Base-by-base conservation (phyloP, 2,797 vertebrate species). In the Arctocebus calabarensis region DNA sequence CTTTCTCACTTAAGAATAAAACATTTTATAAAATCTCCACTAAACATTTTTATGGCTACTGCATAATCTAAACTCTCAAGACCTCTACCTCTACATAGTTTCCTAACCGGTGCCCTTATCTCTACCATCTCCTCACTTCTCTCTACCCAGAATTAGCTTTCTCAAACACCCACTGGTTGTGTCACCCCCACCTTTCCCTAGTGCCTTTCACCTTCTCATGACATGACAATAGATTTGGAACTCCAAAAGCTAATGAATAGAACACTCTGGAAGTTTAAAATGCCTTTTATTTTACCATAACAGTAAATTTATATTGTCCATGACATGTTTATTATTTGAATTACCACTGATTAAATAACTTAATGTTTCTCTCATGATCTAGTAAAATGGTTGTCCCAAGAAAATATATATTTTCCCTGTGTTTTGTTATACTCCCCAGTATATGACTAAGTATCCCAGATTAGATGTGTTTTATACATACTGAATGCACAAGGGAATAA, bases 1-100 rank as follows among this genome's bases (percentile, higher is more conserved):
- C 45, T 94, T 75, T 70, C 68, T 71, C 95, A 90, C 10, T n/a
- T 83, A 84, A 94, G 20, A 74, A 84, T 55, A 93, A 92, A 96
- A 45, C 8, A 85, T 78, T 91, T 92, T 74, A 78, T 62, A 88
- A 61, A 92, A 83, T 84, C 55, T 88, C 90, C 71, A 88, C 73
- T 84, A 81, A 89, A 94, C n/a, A 84, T 52, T 88, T 88, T 90
- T 85, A 75, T 22, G 78, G 43, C 4, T n/a, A 93, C 23, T 40
- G 2, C 23, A 59, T 62, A 75, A 48, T 74, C 68, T 61, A 84
- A 91, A 89, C 11, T n/a, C 32, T 94, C 74, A 62, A 57, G 37
- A 83, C 25, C 23, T 87, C 64, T 55, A 73, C 52, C 74, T 34
- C 68, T 27, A 52, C 19, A 43, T 11, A 27, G 29, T 52, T 74